Evolutionary conservation across 2,888 invertebrate genomes (phyloP).

Genomic region (Reticulitermes lucifugus): DNA sequence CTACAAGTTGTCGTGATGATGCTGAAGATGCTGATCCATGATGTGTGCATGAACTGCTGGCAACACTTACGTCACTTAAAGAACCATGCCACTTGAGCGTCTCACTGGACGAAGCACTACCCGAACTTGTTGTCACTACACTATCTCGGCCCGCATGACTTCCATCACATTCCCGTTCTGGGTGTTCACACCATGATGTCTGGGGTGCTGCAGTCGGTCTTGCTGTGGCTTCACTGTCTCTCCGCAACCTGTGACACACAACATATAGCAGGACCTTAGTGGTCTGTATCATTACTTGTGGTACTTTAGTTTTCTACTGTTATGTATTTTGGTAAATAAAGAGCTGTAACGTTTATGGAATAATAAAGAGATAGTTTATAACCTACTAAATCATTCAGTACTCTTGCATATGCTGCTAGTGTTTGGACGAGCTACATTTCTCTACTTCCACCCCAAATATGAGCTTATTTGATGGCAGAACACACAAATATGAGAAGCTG

Average conservation of each 20-base stretch:
- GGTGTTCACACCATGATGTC: slow-evolving; percentile 63
- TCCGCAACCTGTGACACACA: slow-evolving; percentile 63
- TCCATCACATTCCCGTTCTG: slow-evolving; percentile 55
- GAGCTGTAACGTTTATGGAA: too few relatives aligned
- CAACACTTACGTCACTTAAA: slow-evolving; percentile 77
- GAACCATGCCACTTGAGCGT: slow-evolving; percentile 85
- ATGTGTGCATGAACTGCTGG: slow-evolving; percentile 64
- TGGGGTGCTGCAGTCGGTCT: slow-evolving; percentile 56
- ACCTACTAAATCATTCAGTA: too few relatives aligned
- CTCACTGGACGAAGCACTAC: slow-evolving; percentile 78
- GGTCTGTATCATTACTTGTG: too few relatives aligned
- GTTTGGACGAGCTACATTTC: too few relatives aligned
- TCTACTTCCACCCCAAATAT: too few relatives aligned
- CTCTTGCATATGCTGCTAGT: too few relatives aligned
- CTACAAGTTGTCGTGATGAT: slow-evolving; percentile 71
- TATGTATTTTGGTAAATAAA: too few relatives aligned
- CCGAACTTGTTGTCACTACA: slow-evolving; percentile 72
- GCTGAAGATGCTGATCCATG: slow-evolving; percentile 44
- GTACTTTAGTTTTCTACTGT: too few relatives aligned
- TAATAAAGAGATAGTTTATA: too few relatives aligned
- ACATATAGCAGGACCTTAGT: too few relatives aligned
- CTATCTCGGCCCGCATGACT: slow-evolving; percentile 70
- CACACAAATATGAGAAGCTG: too few relatives aligned
- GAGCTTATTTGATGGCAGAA: too few relatives aligned
- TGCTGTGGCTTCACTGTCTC: slow-evolving; percentile 70